Evolutionary conservation across 1,140 invertebrate species (phyloP).

Genomic region (Medauroidea extradentata): DNA sequence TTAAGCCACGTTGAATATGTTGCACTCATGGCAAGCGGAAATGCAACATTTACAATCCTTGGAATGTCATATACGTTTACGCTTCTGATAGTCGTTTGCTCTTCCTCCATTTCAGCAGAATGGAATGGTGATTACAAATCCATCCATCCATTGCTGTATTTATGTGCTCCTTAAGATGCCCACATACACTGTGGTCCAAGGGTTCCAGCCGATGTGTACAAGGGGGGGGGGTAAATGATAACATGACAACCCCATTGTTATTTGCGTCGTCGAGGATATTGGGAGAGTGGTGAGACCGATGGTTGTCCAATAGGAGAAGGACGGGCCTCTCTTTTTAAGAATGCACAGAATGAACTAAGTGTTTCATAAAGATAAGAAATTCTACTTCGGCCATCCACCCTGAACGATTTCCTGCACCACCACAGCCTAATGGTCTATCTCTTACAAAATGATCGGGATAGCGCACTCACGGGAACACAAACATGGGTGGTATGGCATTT

Average conservation of each 20-base stretch:
- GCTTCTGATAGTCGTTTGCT: slow-evolving; percentile 21
- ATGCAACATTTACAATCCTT: slow-evolving; percentile 23
- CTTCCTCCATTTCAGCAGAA: too few species aligned
- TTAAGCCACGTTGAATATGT: slow-evolving; percentile 32
- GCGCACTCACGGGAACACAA: slow-evolving; percentile 41
- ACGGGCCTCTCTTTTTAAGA: slow-evolving; percentile 31
- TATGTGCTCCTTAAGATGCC: slow-evolving; percentile 23
- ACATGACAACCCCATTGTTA: slow-evolving; percentile 12
- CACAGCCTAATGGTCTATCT: slow-evolving; percentile 35
- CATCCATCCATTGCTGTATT: slow-evolving; percentile 22
- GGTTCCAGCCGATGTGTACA: slow-evolving; percentile 36
- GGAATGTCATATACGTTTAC: slow-evolving; percentile 37
- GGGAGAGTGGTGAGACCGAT: slow-evolving; percentile 15
- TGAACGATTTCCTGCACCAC: slow-evolving; percentile 35
- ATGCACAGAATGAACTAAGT: slow-evolving; percentile 32
- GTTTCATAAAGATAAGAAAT: slow-evolving; percentile 30
- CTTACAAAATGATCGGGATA: slow-evolving; percentile 27
- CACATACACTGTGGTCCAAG: slow-evolving; percentile 30
- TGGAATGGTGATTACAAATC: slow-evolving; percentile 17
- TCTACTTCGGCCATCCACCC: slow-evolving; percentile 41
- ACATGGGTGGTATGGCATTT: slow-evolving; percentile 34
- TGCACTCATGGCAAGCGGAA: slow-evolving; percentile 30
- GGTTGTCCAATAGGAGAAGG: slow-evolving; percentile 21
- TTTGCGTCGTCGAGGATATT: slow-evolving; percentile 9
- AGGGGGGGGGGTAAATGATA: slow-evolving; percentile 21